Evolutionary conservation across 2,888 invertebrate genomes (phyloP).

Genomic region (Caenorhabditis japonica): DNA sequence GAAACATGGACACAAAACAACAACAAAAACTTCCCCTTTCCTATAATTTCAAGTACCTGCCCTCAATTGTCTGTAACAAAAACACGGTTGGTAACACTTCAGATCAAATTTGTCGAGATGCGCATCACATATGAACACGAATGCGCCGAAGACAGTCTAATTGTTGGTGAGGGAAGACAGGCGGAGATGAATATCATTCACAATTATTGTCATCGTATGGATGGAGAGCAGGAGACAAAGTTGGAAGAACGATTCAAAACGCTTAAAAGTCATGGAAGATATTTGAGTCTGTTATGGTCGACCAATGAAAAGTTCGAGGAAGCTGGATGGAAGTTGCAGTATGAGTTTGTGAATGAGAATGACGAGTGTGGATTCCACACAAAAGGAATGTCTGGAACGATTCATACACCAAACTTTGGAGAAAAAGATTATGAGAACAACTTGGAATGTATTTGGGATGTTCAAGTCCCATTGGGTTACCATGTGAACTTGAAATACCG

Average conservation of each 20-base stretch:
- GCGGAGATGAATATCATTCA: slow-evolving; percentile 40
- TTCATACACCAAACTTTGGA: slow-evolving; percentile 64
- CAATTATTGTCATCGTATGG: slow-evolving; percentile 39
- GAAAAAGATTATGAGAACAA: slow-evolving; percentile 62
- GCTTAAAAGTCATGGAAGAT: slow-evolving; percentile 35
- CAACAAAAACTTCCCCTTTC: slow-evolving; percentile 14
- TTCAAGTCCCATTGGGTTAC: slow-evolving; percentile 69
- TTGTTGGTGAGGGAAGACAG: slow-evolving; percentile 56
- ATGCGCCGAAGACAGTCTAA: slow-evolving; percentile 56
- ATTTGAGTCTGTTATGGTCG: slow-evolving; percentile 61
- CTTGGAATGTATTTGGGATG: slow-evolving; percentile 74
- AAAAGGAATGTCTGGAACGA: slow-evolving; percentile 60
- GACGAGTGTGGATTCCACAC: slow-evolving; percentile 70
- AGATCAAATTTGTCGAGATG: slow-evolving; percentile 67
- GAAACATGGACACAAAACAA: background rate
- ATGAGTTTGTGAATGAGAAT: slow-evolving; percentile 63
- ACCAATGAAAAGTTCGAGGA: slow-evolving; percentile 55
- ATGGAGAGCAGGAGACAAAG: slow-evolving; percentile 24
- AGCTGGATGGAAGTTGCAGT: slow-evolving; percentile 67
- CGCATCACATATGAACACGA: slow-evolving; percentile 66
- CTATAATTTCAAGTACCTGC: too few species aligned
- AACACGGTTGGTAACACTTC: too few species aligned
- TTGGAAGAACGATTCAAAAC: slow-evolving; percentile 46
- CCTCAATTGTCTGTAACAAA: slow-evolving; percentile 20
- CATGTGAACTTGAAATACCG: slow-evolving; percentile 65